Evolutionary conservation across 92 coral and sea anemone species (phyloP), one percentile per base, ranked within the genome.

Genomic region (Heliopora coerulea): DNA sequence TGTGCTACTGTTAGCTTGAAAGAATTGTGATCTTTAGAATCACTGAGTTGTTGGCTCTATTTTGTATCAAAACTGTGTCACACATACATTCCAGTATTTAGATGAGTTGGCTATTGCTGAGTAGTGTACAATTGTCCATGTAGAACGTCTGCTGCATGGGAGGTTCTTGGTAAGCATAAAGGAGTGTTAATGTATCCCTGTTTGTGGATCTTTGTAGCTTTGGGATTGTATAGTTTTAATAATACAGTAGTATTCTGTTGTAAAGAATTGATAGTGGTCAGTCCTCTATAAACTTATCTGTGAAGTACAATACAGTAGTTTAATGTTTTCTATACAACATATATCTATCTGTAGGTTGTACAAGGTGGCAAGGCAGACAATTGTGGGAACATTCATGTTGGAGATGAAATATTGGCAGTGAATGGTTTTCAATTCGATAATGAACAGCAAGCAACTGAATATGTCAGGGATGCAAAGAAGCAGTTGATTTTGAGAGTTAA

Each of bases 301-400:
- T n/a, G n/a, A n/a, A n/a, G n/a, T n/a, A n/a, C n/a, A 23, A 23
- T 42, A 13, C 10, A 49, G 49, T 39, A 57, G 56, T 25, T 75
- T 59, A 60, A 25, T 9, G 59, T 56, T 42, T 52, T 27, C 0
- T 18, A 3, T 74, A 42, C 31, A 1, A 7, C 35, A 46, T 20
- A 0, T 58, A 44, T 32, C 0, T 27, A 62, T 30, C 32, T 72
- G 57, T 72, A 93, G 98, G 73, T 93, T 54, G 87, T 91, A 32
- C 86, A 84, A 37, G 98, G 96, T 28, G 96, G 98, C 25, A 93
- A 93, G 68, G 98, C 98, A 37, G 90, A 91, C 86, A 83, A 86
- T 3, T 73, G 80, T 20, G 82, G 80, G 8, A 68, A 56, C 25
- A 73, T 93, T 78, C 67, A 64, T 24, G 89, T 90, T 46, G 98